Conservation (phyloP, 2,797 vertebrate species). For the Pseudochirops cupreus region DNA sequence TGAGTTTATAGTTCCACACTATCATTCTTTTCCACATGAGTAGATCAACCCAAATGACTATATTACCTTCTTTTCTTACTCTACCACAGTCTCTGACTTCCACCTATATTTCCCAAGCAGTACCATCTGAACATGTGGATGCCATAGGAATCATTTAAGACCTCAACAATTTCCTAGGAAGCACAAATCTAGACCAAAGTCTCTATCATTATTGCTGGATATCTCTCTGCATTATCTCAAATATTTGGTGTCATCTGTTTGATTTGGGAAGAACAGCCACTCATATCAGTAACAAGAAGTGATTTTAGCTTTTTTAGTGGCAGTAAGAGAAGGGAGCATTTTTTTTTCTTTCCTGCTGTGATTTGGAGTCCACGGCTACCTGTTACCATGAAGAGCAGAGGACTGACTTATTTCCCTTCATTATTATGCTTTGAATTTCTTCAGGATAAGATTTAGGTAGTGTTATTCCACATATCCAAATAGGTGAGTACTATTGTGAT, state of each 20-base stretch:
- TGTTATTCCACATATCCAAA: constrained; percentile 28
- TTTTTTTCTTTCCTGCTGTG: constrained; percentile 28
- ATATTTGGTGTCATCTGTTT: constrained; percentile 40
- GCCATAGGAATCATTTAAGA: constrained; percentile 61
- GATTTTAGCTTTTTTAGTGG: constrained; percentile 10
- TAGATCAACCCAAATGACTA: constrained; percentile 66
- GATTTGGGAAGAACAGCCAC: constrained; percentile 37
- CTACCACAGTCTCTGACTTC: not conserved
- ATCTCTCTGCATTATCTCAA: constrained; percentile 42
- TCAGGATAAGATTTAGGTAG: constrained; percentile 20
- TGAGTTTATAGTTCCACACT: not conserved
- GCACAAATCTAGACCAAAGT: constrained; percentile 41
- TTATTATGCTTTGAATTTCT: constrained; percentile 7
- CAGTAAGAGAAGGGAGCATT: constrained; percentile 40
- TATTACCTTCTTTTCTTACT: constrained; percentile 67
- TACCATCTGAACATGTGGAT: constrained; percentile 58
- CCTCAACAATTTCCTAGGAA: constrained; percentile 57
- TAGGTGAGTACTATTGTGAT: constrained; percentile 20
- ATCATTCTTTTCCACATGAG: constrained; percentile 64
- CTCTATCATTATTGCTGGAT: constrained; percentile 12
- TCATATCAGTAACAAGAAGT: constrained; percentile 46
- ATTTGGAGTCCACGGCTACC: not conserved
- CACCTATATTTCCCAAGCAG: constrained; percentile 57
- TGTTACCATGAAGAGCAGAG: constrained; percentile 23
- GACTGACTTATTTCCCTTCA: not conserved